phyloP scores from a whole-genome alignment of 2,797 vertebrate genomes.

The Molossus alvarezi region DNA sequence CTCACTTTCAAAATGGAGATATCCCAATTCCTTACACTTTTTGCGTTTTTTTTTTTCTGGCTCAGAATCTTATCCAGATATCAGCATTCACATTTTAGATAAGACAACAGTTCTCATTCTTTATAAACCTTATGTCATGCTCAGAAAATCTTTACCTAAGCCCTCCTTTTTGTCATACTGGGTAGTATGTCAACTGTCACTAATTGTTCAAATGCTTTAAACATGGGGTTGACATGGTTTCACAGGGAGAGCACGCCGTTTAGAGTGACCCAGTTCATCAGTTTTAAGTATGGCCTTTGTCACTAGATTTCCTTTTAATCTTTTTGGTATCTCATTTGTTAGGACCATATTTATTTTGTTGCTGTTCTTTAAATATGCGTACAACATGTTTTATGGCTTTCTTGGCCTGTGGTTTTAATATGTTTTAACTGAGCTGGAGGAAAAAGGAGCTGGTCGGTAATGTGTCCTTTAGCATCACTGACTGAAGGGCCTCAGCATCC shows the following conservation, averaged over 20 bases:
- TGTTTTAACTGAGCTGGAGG: neutral
- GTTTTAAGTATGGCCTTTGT: constrained; percentile 19
- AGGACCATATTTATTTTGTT: constrained; percentile 17
- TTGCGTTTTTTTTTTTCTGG: neutral
- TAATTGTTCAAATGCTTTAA: neutral
- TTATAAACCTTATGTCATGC: neutral
- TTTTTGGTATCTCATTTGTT: neutral
- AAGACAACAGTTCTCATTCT: neutral
- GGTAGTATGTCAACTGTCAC: neutral
- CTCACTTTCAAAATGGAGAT: constrained; percentile 4
- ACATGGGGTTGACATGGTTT: neutral
- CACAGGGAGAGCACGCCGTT: neutral
- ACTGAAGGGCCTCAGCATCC: neutral
- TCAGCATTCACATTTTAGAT: neutral
- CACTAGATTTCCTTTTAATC: neutral
- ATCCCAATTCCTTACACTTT: neutral
- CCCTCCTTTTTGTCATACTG: neutral
- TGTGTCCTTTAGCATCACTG: neutral
- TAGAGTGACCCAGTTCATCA: neutral
- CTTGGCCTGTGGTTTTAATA: neutral
- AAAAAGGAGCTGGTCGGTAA: neutral
- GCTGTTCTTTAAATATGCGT: constrained; percentile 1
- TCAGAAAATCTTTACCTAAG: neutral
- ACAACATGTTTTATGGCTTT: neutral
- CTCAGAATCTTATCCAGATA: neutral